phyloP scores from a whole-genome alignment of 2,113 vertebrate genomes.

The Columba livia region DNA sequence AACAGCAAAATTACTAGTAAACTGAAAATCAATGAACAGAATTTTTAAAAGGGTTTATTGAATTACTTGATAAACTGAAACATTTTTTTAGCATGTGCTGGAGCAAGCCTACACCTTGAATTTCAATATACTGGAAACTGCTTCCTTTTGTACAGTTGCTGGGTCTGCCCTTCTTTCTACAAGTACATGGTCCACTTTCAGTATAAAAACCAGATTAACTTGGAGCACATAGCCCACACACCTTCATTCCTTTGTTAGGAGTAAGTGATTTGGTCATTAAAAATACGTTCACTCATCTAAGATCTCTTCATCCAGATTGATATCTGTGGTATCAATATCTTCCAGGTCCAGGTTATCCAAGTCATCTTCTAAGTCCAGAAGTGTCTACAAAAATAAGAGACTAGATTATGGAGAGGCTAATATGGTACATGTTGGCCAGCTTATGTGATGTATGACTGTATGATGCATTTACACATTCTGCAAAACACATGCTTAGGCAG shows the following conservation, averaged over 20 bases:
- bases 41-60: slow-evolving; percentile 42
- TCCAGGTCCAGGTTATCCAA: slow-evolving; percentile 96
- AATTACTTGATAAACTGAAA: background rate
- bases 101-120: background rate
- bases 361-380: slow-evolving; percentile 93
- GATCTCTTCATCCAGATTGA: slow-evolving; percentile 97
- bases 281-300: slow-evolving; percentile 77
- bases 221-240: background rate
- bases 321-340: slow-evolving; percentile 95
- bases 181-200: background rate
- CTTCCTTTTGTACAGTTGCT: background rate
- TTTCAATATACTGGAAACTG: background rate
- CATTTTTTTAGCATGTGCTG: background rate
- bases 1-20: background rate
- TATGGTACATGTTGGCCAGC: accelerated
- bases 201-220: slow-evolving; percentile 46
- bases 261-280: slow-evolving; percentile 55
- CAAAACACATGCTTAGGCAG: background rate
- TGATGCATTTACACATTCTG: background rate
- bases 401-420: background rate
- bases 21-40: background rate
- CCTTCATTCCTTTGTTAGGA: background rate
- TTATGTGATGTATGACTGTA: accelerated
- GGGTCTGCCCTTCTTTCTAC: background rate
- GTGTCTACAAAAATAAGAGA: slow-evolving; percentile 70